These are phyloP conservation scores for Nestor notabilis DNA, from an alignment of 2,113 vertebrate genomes.

Conservation along the genomic window DNA sequence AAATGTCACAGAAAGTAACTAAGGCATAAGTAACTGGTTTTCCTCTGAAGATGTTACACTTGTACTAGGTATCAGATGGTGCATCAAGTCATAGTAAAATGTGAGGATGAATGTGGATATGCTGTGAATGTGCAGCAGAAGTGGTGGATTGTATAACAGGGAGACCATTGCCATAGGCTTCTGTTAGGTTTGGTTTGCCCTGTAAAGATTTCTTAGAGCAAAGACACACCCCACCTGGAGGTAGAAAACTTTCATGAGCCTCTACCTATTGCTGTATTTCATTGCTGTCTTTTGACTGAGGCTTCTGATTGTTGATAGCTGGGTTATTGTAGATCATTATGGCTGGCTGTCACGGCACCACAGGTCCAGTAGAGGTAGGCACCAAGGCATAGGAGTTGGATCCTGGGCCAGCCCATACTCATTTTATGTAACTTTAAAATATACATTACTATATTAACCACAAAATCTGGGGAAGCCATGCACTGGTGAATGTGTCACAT, in stretches of 20 bases:
- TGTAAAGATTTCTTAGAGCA: not conserved
- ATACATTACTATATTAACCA: not conserved
- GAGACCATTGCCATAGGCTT: not conserved
- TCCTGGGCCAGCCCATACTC: not conserved
- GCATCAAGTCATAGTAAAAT: not conserved
- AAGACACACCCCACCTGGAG: not conserved
- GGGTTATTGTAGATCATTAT: not conserved
- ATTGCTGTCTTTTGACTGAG: not conserved
- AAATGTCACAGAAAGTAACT: not conserved
- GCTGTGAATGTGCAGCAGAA: not conserved
- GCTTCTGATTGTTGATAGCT: not conserved
- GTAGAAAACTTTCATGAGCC: not conserved
- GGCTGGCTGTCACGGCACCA: not conserved
- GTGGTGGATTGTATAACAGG: not conserved
- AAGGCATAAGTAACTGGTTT: not conserved
- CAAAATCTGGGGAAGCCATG: not conserved
- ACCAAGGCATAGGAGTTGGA: not conserved
- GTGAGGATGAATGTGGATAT: not conserved
- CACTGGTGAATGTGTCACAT: not conserved
- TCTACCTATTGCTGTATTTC: not conserved
- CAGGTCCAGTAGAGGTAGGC: not conserved
- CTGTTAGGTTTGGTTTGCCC: not conserved
- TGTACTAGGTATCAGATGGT: not conserved
- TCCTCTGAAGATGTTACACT: not conserved
- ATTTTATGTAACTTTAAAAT: not conserved